phyloP scores from a whole-genome alignment of 2,113 vertebrate genomes.

The Clarias macrocephalus region DNA sequence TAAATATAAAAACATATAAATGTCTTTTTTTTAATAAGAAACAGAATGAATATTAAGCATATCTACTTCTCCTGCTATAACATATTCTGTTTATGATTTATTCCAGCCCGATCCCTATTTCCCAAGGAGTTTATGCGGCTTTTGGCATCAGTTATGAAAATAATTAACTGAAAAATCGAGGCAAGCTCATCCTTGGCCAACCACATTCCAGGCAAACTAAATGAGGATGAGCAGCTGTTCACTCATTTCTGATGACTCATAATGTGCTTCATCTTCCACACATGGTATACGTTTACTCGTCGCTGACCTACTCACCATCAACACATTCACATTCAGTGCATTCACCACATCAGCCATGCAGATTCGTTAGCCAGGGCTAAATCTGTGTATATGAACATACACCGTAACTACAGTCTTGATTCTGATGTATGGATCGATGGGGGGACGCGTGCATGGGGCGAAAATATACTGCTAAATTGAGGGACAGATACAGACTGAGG shows the following conservation, averaged over 20 bases:
- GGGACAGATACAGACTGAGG: background rate
- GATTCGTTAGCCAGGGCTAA: background rate
- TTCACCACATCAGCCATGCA: background rate
- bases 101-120: background rate
- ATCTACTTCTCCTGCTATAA: background rate
- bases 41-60: background rate
- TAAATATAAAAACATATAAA: background rate
- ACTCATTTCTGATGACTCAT: conserved; percentile 21
- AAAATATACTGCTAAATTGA: background rate
- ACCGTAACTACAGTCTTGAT: background rate
- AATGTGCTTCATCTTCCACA: conserved; percentile 26
- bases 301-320: background rate
- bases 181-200: background rate
- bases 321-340: background rate
- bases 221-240: conserved; percentile 1
- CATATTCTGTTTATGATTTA: background rate
- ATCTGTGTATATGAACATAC: background rate
- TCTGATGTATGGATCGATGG: background rate
- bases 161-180: conserved; percentile 19
- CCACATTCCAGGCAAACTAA: conserved; percentile 46
- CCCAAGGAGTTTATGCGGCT: background rate
- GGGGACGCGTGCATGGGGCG: background rate
- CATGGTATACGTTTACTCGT: conserved; percentile 5
- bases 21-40: background rate
- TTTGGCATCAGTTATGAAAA: conserved; percentile 15